These are phyloP conservation scores for Jordanella pulchra DNA, from an alignment of 2,797 vertebrate species.

Conservation along the genomic window DNA sequence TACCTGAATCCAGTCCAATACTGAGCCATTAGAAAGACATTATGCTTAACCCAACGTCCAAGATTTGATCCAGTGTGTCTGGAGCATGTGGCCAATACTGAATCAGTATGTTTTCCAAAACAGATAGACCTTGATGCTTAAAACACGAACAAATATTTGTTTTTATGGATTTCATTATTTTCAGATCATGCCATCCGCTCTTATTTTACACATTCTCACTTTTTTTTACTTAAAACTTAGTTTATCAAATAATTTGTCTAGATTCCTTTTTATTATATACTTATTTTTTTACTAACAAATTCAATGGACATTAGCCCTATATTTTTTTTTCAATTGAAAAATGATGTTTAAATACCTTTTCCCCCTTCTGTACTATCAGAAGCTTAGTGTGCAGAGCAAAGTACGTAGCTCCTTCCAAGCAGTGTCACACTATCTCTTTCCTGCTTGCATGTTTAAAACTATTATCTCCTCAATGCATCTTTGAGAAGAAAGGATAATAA, in stretches of 20 bases:
- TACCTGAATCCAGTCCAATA: not conserved
- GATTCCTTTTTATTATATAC: not conserved
- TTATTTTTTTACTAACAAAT: not conserved
- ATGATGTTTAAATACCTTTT: not conserved
- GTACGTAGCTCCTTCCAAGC: constrained; percentile 29
- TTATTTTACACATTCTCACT: not conserved
- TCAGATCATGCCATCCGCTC: not conserved
- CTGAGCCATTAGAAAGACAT: not conserved
- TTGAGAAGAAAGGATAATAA: constrained; percentile 57
- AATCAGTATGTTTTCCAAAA: not conserved
- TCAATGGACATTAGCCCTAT: not conserved
- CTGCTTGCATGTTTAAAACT: constrained; percentile 59
- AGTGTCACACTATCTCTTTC: constrained; percentile 20
- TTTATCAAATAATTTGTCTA: not conserved
- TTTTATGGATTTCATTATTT: not conserved
- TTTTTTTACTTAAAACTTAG: not conserved
- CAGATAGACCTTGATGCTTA: not conserved
- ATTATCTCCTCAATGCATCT: constrained; percentile 70
- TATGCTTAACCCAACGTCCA: not conserved
- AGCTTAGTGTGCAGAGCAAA: constrained; percentile 31
- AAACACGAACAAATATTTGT: not conserved
- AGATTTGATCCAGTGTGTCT: not conserved
- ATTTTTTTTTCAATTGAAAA: not conserved
- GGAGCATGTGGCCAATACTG: not conserved
- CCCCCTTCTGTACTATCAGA: no score